Conservation (phyloP, 1,140 invertebrate genomes). For the Neomicropteryx cornuta region DNA sequence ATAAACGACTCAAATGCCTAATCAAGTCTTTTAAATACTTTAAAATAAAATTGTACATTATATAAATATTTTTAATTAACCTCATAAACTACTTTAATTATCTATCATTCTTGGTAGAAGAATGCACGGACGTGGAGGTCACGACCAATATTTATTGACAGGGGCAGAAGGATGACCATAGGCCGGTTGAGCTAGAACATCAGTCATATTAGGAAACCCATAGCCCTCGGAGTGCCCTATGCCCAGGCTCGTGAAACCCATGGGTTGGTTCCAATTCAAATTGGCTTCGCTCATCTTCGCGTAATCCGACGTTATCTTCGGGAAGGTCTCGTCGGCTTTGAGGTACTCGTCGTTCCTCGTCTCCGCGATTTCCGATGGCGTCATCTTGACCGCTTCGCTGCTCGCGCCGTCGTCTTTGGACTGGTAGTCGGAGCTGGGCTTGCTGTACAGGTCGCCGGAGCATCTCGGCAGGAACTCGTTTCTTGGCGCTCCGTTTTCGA, state of each 20-base stretch:
- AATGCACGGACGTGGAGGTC: too few relatives aligned
- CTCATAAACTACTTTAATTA: too few relatives aligned
- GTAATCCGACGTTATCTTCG: constrained; percentile 41
- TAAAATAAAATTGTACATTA: too few relatives aligned
- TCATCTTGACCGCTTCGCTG: constrained; percentile 27
- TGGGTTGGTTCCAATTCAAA: constrained; percentile 37
- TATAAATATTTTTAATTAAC: too few relatives aligned
- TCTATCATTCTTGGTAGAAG: too few relatives aligned
- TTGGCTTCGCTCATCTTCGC: constrained; percentile 32
- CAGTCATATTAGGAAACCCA: constrained; percentile 31
- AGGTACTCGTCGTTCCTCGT: constrained; percentile 27
- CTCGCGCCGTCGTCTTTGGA: constrained; percentile 24
- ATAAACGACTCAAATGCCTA: too few relatives aligned
- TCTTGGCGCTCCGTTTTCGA: constrained; percentile 23
- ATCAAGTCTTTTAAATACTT: too few relatives aligned
- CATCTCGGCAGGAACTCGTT: constrained; percentile 33
- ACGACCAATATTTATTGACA: constrained; percentile 39
- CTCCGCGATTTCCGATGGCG: constrained; percentile 30
- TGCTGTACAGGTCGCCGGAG: constrained; percentile 31
- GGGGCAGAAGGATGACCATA: constrained; percentile 32
- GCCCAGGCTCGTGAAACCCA: constrained; percentile 29
- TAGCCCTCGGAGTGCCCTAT: constrained; percentile 14
- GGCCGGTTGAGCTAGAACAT: constrained; percentile 32
- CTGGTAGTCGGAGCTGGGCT: constrained; percentile 29
- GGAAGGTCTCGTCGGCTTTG: constrained; percentile 38